These are phyloP conservation scores for Menidia menidia DNA, from an alignment of 2,797 vertebrate genomes.

Conservation along the genomic window DNA sequence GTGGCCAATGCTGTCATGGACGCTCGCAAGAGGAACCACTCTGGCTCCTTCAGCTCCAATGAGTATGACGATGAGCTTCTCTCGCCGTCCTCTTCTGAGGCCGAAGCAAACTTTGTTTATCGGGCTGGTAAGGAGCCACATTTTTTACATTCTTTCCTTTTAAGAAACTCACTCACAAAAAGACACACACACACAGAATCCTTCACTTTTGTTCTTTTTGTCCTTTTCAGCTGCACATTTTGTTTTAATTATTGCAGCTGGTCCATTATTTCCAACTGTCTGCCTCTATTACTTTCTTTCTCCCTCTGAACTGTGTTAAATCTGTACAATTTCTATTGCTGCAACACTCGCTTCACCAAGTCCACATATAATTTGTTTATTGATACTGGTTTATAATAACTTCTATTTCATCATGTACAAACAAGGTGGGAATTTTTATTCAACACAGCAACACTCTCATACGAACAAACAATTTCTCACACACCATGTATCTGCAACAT, in stretches of 20 bases:
- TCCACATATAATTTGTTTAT: constrained; percentile 14
- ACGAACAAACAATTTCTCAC: not conserved
- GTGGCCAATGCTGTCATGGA: constrained; percentile 94
- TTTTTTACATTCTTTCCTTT: constrained; percentile 70
- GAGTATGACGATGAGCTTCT: constrained; percentile 98
- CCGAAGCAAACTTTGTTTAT: constrained; percentile 98
- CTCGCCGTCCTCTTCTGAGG: constrained; percentile 96
- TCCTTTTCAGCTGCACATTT: constrained; percentile 69
- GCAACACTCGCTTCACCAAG: not conserved
- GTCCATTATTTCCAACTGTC: constrained; percentile 47
- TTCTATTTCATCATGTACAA: constrained; percentile 36
- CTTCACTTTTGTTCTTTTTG: constrained; percentile 53
- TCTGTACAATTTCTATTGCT: constrained; percentile 1
- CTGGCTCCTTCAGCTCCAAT: constrained; percentile 98
- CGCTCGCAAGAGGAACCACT: constrained; percentile 96
- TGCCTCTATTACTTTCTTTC: constrained; percentile 14
- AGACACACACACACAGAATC: constrained; percentile 57
- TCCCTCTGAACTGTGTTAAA: constrained; percentile 22
- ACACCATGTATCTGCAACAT: not conserved
- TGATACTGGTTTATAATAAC: constrained; percentile 28
- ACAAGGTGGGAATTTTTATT: constrained; percentile 5
- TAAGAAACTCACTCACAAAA: constrained; percentile 48
- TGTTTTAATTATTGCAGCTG: constrained; percentile 69
- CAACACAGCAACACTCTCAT: too few species aligned
- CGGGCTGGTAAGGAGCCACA: constrained; percentile 90